Evolutionary conservation across 2,113 vertebrate species (phyloP), one percentile per base, ranked within the genome.

Genomic region (Tylochromis polylepis): DNA sequence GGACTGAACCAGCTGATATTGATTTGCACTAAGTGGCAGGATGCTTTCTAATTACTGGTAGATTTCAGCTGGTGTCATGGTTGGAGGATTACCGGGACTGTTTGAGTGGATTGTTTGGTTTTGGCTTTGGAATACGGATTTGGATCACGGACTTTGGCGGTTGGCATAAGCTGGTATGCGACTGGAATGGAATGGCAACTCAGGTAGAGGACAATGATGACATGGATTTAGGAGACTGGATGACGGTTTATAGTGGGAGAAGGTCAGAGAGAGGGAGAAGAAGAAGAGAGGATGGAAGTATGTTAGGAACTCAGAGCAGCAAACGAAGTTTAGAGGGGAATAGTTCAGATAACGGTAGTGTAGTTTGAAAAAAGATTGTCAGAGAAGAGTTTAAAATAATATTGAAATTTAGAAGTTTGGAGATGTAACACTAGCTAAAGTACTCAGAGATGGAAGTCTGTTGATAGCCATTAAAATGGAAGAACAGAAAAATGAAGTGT

Each of bases 71-170:
- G 59, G 18, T 62, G 59, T n/a, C 59, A 62, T 36, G 59, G 5
- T 62, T 0, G 18, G 10, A 36, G 59, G 24, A 59, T 29, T 16
- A 59, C 29, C 0, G 14, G 59, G 59, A 62, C 2, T 62, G 34
- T 34, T 34, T 62, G 18, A 62, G 59, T 62, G 59, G 18, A n/a
- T 36, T 62, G 31, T 36, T 62, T 0, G 0, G 31, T 62, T 62
- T 62, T 62, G 59, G 18, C 31, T 62, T 31, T 36, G 59, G 0
- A 62, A 62, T 11, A 62, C 1, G 31, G 59, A 36, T 62, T 62
- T 36, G 59, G 16, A 62, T 62, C 59, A 36, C 31, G 11, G 59
- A 36, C 59, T 62, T 62, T 62, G 18, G 34, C 34, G 29, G 18
- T 12, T 62, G 59, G 59, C 59, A 62, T 31, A 31, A 31, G 31